phyloP scores from a whole-genome alignment of 23 tunicate species.

The Clavelina lepadiformis region DNA sequence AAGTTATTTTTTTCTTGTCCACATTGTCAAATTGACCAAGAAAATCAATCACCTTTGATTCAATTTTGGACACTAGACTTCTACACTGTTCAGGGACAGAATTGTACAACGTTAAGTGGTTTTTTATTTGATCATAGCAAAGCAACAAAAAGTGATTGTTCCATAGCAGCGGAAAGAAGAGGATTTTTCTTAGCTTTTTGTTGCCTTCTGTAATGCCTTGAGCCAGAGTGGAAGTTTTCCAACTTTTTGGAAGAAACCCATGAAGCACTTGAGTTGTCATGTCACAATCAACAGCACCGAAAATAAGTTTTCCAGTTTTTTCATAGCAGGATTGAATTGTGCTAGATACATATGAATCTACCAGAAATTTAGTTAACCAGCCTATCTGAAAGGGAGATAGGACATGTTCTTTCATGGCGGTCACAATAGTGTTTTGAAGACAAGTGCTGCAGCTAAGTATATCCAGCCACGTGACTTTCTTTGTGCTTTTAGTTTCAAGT shows the following conservation, averaged over 20 bases:
- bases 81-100: neutral
- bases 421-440: no score
- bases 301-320: neutral
- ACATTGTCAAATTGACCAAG: neutral
- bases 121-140: neutral
- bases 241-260: neutral
- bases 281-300: neutral
- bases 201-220: neutral
- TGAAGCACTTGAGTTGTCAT: neutral
- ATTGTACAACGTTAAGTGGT: neutral
- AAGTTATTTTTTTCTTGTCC: neutral
- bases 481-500: no score
- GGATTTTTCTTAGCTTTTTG: neutral
- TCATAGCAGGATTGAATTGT: neutral
- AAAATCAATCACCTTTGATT: neutral
- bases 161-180: conserved; percentile 1
- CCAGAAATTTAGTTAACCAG: neutral
- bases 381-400: no score
- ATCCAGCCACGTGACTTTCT: no score
- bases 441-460: no score
- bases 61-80: neutral
- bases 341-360: neutral
- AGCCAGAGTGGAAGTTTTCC: neutral
- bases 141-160: neutral
- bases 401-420: no score